Evolutionary conservation across 2,797 vertebrate genomes (phyloP).

Genomic region (Graptemys geographica): DNA sequence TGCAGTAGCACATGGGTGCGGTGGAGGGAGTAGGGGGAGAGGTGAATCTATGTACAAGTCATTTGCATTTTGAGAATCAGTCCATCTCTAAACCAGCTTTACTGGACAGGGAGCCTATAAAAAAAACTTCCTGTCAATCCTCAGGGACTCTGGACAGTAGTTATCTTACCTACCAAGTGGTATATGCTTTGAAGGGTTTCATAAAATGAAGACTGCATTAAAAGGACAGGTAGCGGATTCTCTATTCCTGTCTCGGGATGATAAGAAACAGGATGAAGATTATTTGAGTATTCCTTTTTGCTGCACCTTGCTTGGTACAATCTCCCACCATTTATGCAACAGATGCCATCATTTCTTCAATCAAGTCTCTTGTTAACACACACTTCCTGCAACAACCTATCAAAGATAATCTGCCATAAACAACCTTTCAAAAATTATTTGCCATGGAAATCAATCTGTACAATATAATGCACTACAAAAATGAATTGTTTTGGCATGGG

Average conservation of each 20-base stretch:
- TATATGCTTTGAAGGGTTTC: not conserved
- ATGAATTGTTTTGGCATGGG: not conserved
- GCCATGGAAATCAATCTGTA: not conserved
- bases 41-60: not conserved
- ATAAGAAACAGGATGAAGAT: not conserved
- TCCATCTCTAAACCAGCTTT: not conserved
- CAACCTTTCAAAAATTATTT: not conserved
- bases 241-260: not conserved
- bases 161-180: not conserved
- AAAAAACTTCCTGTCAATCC: not conserved
- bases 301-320: not conserved
- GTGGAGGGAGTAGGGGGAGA: rapidly evolving
- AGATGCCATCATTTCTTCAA: not conserved
- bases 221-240: not conserved
- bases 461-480: not conserved
- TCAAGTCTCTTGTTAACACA: not conserved
- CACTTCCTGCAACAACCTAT: not conserved
- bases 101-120: not conserved
- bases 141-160: not conserved
- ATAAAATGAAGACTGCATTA: not conserved
- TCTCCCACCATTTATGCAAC: not conserved
- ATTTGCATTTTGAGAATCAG: not conserved
- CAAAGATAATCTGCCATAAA: not conserved
- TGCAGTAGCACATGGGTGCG: not conserved
- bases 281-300: not conserved